phyloP scores from a whole-genome alignment of 2,113 vertebrate genomes.

The Solea senegalensis region DNA sequence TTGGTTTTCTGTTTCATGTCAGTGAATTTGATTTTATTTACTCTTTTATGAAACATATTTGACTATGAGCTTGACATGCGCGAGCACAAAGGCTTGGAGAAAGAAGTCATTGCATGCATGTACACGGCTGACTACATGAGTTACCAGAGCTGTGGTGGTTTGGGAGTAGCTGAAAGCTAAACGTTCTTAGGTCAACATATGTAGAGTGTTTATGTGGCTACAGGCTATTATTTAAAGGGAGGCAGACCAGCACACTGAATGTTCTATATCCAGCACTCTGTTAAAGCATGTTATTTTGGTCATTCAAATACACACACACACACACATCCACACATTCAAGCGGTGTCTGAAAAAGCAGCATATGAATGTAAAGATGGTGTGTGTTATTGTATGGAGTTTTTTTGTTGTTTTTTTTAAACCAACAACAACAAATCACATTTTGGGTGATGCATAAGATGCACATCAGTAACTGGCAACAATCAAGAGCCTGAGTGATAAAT shows the following conservation, averaged over 20 bases:
- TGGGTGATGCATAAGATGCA: slow-evolving; percentile 4
- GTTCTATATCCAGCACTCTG: slow-evolving; percentile 51
- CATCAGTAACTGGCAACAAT: neutral
- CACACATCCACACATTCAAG: slow-evolving; percentile 4
- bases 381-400: slow-evolving; percentile 1
- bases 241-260: slow-evolving; percentile 23
- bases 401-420: neutral
- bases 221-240: slow-evolving; percentile 64
- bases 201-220: slow-evolving; percentile 44
- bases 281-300: slow-evolving; percentile 34
- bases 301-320: neutral
- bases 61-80: neutral
- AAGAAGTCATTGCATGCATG: slow-evolving; percentile 3
- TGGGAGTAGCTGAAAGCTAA: slow-evolving; percentile 58
- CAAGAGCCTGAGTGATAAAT: neutral
- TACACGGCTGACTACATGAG: slow-evolving; percentile 11
- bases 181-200: slow-evolving; percentile 21
- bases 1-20: too few relatives aligned
- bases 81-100: neutral
- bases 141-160: slow-evolving; percentile 20
- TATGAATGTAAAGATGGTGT: slow-evolving; percentile 1
- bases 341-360: slow-evolving; percentile 32
- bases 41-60: neutral
- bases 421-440: slow-evolving; percentile 1
- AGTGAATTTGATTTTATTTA: too few relatives aligned